Percentiles rank a stretch among this genome's conserved stretches.
These are phyloP conservation scores for Nipponia nippon DNA, from an alignment of 2,113 vertebrate genomes.

Conservation along the genomic window DNA sequence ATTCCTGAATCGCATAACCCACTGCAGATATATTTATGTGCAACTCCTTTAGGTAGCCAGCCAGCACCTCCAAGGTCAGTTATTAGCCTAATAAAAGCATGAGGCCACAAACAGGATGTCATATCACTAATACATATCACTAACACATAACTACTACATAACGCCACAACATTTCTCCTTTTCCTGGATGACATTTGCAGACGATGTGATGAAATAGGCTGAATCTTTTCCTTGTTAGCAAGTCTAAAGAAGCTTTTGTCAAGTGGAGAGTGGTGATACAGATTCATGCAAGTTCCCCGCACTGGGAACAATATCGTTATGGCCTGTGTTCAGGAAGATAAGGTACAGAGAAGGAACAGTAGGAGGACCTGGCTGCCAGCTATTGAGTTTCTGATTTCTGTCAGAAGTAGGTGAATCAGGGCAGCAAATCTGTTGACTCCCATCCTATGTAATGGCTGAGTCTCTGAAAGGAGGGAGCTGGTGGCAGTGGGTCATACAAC, in stretches of 20 bases:
- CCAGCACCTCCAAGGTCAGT: not conserved
- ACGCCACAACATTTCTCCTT: not conserved
- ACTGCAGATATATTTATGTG: not conserved
- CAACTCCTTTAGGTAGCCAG: not conserved
- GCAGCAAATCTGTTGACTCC: not conserved
- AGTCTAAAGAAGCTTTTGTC: not conserved
- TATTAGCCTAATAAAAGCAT: not conserved
- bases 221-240: not conserved
- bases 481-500: not conserved
- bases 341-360: not conserved
- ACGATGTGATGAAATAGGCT: not conserved
- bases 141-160: not conserved
- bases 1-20: not conserved
- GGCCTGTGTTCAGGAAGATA: not conserved
- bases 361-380: not conserved
- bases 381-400: not conserved
- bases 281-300: not conserved
- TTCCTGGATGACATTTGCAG: not conserved
- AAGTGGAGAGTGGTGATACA: not conserved
- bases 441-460: not conserved
- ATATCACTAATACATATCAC: not conserved
- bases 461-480: not conserved
- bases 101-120: not conserved
- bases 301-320: not conserved
- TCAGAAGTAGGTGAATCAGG: not conserved